These are phyloP conservation scores for Protaetia brevitarsis DNA, from an alignment of 1,140 invertebrate genomes.

Conservation along the genomic window DNA sequence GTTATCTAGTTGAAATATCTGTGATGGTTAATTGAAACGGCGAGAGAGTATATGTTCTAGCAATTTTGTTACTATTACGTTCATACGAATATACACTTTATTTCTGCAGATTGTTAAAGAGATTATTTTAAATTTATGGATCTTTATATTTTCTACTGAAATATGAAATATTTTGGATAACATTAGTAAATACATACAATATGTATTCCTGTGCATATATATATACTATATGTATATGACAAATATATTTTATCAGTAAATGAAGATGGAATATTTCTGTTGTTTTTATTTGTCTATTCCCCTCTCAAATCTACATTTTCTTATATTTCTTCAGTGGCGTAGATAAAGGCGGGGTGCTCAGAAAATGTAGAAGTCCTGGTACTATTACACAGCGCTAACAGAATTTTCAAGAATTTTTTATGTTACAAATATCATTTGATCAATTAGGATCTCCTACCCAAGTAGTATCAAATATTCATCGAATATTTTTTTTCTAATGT, in stretches of 20 bases:
- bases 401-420: too few relatives aligned
- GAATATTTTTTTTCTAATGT: too few relatives aligned
- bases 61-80: not conserved
- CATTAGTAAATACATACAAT: not conserved
- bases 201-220: conserved; percentile 6
- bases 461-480: too few relatives aligned
- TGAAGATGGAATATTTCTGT: not conserved
- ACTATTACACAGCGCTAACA: too few relatives aligned
- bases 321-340: too few relatives aligned
- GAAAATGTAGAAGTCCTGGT: too few relatives aligned
- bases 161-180: not conserved
- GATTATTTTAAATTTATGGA: not conserved
- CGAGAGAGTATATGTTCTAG: not conserved
- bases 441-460: too few relatives aligned
- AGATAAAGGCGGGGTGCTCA: too few relatives aligned
- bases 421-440: too few relatives aligned
- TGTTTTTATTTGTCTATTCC: not conserved
- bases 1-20: too few relatives aligned
- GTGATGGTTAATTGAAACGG: too few relatives aligned
- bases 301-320: too few relatives aligned
- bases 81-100: not conserved
- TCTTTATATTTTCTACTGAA: not conserved
- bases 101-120: not conserved
- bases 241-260: conserved; percentile 4
- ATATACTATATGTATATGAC: not conserved